phyloP scores from a whole-genome alignment of 2,113 vertebrate genomes.

The Sinocyclocheilus grahami region DNA sequence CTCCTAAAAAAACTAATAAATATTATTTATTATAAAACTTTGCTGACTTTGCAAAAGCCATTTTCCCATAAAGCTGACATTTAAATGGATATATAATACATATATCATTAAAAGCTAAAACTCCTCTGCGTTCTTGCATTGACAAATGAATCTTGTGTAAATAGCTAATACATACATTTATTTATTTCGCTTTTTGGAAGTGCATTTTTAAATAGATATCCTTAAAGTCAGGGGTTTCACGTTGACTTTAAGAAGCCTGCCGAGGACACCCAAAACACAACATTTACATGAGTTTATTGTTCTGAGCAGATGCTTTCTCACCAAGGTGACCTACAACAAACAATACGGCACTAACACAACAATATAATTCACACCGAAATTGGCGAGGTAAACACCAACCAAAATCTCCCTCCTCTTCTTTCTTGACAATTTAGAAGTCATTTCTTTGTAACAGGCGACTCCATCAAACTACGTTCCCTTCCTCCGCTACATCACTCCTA shows the following conservation, averaged over 20 bases:
- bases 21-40: not conserved
- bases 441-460: constrained; percentile 35
- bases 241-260: not conserved
- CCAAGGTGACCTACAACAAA: constrained; percentile 32
- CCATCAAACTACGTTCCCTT: constrained; percentile 13
- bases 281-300: constrained; percentile 19
- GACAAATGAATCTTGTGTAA: not conserved
- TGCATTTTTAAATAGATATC: not conserved
- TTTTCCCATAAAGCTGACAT: constrained; percentile 8
- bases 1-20: not conserved
- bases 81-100: not conserved
- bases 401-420: constrained; percentile 15
- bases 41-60: not conserved
- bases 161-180: not conserved
- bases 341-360: not conserved
- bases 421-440: constrained; percentile 34
- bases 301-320: constrained; percentile 22
- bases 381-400: constrained; percentile 12
- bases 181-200: not conserved
- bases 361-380: constrained; percentile 16
- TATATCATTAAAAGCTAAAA: not conserved
- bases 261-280: not conserved
- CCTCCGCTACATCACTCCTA: constrained; percentile 30
- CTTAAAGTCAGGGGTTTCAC: not conserved
- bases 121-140: not conserved